Evolutionary conservation across 2,113 vertebrate genomes (phyloP).

Genomic region (Corythornis cristatus): DNA sequence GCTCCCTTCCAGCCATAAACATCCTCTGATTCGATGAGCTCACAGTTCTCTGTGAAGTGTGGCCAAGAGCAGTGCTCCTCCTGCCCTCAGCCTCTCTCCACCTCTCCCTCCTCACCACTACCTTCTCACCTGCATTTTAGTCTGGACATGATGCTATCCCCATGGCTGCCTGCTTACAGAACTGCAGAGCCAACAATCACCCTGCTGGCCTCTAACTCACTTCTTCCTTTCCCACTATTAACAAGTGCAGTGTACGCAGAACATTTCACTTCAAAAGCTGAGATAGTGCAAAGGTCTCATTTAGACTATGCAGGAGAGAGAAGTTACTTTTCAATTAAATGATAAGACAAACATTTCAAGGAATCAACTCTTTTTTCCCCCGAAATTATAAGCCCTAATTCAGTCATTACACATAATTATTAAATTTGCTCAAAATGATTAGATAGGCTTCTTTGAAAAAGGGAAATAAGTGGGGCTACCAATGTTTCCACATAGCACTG

Average conservation of each 20-base stretch:
- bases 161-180: not conserved
- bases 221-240: not conserved
- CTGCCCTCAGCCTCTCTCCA: not conserved
- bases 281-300: not conserved
- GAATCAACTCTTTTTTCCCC: conserved; percentile 51
- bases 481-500: not conserved
- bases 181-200: not conserved
- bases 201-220: not conserved
- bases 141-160: not conserved
- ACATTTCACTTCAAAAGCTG: not conserved
- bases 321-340: conserved; percentile 74
- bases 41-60: conserved; percentile 19
- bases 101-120: not conserved
- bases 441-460: conserved; percentile 72
- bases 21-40: not conserved
- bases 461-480: conserved; percentile 52
- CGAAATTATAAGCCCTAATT: conserved; percentile 74
- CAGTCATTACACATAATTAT: conserved; percentile 76
- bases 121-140: not conserved
- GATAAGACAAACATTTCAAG: conserved; percentile 74
- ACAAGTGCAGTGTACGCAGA: not conserved
- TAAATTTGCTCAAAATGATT: conserved; percentile 72
- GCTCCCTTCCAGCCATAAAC: no score
- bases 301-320: not conserved
- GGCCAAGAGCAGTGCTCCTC: not conserved